Conservation (phyloP, 2,888 invertebrate genomes). For the Microplitis deprimator region DNA sequence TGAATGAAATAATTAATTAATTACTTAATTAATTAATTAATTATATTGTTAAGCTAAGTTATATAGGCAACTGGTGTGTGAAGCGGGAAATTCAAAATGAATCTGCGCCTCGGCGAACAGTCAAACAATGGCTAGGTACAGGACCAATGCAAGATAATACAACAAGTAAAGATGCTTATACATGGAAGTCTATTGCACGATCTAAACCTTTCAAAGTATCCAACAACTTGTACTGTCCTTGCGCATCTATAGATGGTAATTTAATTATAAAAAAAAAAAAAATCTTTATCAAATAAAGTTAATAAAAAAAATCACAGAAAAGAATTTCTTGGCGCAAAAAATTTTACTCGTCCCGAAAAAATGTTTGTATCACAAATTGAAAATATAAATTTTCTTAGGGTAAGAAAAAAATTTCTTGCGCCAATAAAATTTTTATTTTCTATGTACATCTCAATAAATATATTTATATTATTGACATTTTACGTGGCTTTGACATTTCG, state of each 20-base stretch:
- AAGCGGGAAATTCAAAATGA: conserved; percentile 51
- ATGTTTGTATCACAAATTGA: too few species aligned
- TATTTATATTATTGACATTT: background rate
- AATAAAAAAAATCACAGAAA: background rate
- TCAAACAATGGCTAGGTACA: conserved; percentile 66
- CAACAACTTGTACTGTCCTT: conserved; percentile 56
- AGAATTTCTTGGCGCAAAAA: too few species aligned
- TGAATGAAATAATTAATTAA: conserved; percentile 9
- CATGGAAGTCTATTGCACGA: conserved; percentile 58
- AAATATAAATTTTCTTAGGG: too few species aligned
- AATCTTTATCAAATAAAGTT: background rate
- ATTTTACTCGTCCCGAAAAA: too few species aligned
- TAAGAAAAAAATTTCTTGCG: too few species aligned
- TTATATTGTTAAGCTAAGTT: conserved; percentile 60
- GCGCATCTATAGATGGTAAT: conserved; percentile 59
- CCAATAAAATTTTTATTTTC: too few species aligned
- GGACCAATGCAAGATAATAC: conserved; percentile 82
- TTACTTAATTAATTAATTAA: conserved; percentile 12
- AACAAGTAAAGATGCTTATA: conserved; percentile 82
- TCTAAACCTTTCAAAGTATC: conserved; percentile 50
- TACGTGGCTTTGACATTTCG: background rate
- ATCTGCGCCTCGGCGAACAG: conserved; percentile 54
- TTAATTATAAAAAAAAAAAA: conserved; percentile 11
- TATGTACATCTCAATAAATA: too few species aligned
- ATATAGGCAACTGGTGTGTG: conserved; percentile 64